phyloP scores from a whole-genome alignment of 2,797 vertebrate species.

The Neostethus bicornis region DNA sequence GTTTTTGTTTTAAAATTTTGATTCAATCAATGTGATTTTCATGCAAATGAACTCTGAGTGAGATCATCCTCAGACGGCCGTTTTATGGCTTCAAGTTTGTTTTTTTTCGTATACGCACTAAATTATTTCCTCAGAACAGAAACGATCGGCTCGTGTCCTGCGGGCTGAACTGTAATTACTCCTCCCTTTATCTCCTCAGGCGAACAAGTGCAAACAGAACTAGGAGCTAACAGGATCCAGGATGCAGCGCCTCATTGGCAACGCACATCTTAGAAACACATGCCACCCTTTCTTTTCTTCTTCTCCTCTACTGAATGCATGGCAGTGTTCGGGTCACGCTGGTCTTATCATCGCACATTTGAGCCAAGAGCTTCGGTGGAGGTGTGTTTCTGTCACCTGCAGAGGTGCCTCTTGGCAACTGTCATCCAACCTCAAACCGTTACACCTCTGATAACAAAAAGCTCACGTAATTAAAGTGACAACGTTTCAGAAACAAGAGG shows the following conservation, averaged over 20 bases:
- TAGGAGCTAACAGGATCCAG: slow-evolving; percentile 83
- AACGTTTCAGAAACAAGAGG: neutral
- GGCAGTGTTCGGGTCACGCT: too few species aligned
- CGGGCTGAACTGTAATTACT: slow-evolving; percentile 55
- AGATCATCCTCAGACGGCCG: neutral
- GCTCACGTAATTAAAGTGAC: slow-evolving; percentile 26
- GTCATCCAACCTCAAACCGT: slow-evolving; percentile 43
- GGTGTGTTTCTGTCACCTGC: slow-evolving; percentile 27
- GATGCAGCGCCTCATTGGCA: slow-evolving; percentile 81
- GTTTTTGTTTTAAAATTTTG: too few species aligned
- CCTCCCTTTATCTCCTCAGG: slow-evolving; percentile 65
- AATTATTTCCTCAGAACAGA: slow-evolving; percentile 11
- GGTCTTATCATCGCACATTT: slow-evolving; percentile 2
- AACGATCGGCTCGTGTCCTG: slow-evolving; percentile 42
- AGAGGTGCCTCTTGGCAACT: slow-evolving; percentile 32
- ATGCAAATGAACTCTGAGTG: neutral
- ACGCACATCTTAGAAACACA: slow-evolving; percentile 69
- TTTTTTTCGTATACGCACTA: slow-evolving; percentile 1
- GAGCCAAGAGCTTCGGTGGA: slow-evolving; percentile 19
- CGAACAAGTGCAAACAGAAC: slow-evolving; percentile 77
- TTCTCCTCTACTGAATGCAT: neutral
- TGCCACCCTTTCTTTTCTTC: slow-evolving; percentile 35
- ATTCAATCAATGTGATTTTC: too few species aligned
- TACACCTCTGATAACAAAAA: too few species aligned
- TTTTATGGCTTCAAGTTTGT: neutral